phyloP scores from a whole-genome alignment of 2,888 invertebrate species.

The Cephonodes hylas region DNA sequence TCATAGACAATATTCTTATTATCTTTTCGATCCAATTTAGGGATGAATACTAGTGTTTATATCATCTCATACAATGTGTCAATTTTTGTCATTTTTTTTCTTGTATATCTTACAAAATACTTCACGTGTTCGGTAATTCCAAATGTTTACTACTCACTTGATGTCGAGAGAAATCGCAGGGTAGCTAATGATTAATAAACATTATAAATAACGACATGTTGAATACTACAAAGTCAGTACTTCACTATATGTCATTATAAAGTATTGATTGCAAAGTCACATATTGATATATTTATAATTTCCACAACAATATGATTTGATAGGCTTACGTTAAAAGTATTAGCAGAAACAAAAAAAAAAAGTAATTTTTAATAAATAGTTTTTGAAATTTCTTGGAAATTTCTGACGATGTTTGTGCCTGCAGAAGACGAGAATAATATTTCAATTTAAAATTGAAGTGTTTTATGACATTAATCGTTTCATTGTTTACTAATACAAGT shows the following conservation, averaged over 20 bases:
- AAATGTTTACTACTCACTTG: slow-evolving; percentile 17
- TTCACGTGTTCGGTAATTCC: neutral
- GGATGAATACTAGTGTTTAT: slow-evolving; percentile 49
- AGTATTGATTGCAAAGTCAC: too few relatives aligned
- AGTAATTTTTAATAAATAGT: neutral
- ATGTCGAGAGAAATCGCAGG: slow-evolving; percentile 60
- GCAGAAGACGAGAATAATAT: neutral
- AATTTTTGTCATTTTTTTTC: slow-evolving; percentile 48
- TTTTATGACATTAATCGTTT: neutral
- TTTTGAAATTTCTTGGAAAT: neutral
- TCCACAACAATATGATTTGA: too few relatives aligned
- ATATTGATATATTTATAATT: neutral
- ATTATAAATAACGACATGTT: neutral
- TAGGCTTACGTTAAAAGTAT: too few relatives aligned
- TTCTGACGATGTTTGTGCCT: neutral
- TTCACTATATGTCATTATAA: neutral
- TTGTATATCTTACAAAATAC: neutral
- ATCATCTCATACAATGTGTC: slow-evolving; percentile 62
- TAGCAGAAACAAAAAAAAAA: neutral
- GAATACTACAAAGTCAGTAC: neutral
- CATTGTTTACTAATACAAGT: neutral
- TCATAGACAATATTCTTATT: slow-evolving; percentile 61
- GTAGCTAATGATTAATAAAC: slow-evolving; percentile 38
- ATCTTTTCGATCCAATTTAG: slow-evolving; percentile 69
- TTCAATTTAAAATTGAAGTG: neutral